Evolutionary conservation across 2,888 invertebrate genomes (phyloP).

Genomic region (Drosophila fulvimacula): DNA sequence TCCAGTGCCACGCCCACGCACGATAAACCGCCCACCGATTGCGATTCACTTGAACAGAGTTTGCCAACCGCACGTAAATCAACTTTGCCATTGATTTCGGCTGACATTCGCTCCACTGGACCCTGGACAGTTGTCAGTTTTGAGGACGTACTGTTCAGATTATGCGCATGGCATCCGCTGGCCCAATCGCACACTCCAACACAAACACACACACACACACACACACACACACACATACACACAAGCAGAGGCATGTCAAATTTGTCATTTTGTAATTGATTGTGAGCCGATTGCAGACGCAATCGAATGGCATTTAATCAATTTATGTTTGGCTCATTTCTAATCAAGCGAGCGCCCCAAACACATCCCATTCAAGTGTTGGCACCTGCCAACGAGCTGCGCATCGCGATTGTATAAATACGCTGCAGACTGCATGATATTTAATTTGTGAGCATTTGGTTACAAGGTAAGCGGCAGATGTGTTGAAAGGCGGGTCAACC

Average conservation of each 20-base stretch:
- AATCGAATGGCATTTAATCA: constrained; percentile 70
- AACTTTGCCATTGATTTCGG: constrained; percentile 75
- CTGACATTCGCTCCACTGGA: constrained; percentile 41
- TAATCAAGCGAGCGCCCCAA: constrained; percentile 29
- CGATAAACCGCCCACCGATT: constrained; percentile 23
- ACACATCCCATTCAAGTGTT: constrained; percentile 28
- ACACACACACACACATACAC: constrained; percentile 31
- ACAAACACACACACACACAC: constrained; percentile 32
- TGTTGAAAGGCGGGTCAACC: constrained; percentile 68
- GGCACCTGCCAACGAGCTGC: constrained; percentile 41
- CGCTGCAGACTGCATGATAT: background rate
- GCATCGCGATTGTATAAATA: constrained; percentile 43
- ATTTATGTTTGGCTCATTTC: constrained; percentile 61
- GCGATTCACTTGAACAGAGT: constrained; percentile 67
- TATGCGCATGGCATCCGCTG: constrained; percentile 61
- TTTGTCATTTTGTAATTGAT: constrained; percentile 74
- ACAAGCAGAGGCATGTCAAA: constrained; percentile 57
- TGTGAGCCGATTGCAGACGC: constrained; percentile 59
- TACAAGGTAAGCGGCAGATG: constrained; percentile 59
- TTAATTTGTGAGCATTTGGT: constrained; percentile 40
- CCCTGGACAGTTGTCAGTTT: constrained; percentile 31
- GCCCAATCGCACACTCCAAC: constrained; percentile 27
- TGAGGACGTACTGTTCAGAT: constrained; percentile 68
- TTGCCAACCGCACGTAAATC: constrained; percentile 75
- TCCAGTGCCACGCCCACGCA: constrained; percentile 35